Base-by-base conservation (phyloP, 23 tunicate genomes). In the Clavelina lepadiformis region DNA sequence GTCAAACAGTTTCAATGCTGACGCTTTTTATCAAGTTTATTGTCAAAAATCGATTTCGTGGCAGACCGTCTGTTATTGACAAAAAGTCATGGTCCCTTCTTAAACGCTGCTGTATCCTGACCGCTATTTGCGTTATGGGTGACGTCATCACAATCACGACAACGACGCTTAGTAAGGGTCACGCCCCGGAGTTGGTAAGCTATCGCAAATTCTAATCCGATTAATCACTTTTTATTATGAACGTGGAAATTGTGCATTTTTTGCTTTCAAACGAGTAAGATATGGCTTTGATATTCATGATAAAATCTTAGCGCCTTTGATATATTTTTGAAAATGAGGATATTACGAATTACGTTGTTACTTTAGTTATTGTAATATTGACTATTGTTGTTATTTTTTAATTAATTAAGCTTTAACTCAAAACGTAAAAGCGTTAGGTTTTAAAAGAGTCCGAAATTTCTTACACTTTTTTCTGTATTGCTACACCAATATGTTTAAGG, bases 171-270 rank as follows among this genome's bases (percentile, higher is more conserved):
- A 26, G 28, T 7, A 56, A 56, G 30, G 5, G 61, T 56, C 13
- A 18, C 29, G 61, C 30, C 20, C 31, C 61, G 34, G 61, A 56
- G 30, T 15, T 56, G 29, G 61, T 56, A 56, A 56, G 28, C 30
- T 33, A n/a, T n/a, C n/a, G n/a, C n/a, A n/a, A n/a, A n/a, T n/a
- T n/a, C n/a, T n/a, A n/a, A n/a, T n/a, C n/a, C n/a, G n/a, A n/a
- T n/a, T n/a, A n/a, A n/a, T n/a, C n/a, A n/a, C n/a, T n/a, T n/a
- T n/a, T n/a, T n/a, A n/a, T 52, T 6, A 52, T 6, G 5, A 5
- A 28, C 15, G 49, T 41, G 13, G 15, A 15, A 11, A 11, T 41
- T 8, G 15, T 15, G 15, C 11, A 41, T 15, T 41, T 41, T 11
- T 41, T 41, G 49, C 49, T 8, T 41, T 41, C 15, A 41, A 11